These are phyloP conservation scores for Zosterops pallidus DNA, from an alignment of 2,113 vertebrate genomes.

Conservation along the genomic window DNA sequence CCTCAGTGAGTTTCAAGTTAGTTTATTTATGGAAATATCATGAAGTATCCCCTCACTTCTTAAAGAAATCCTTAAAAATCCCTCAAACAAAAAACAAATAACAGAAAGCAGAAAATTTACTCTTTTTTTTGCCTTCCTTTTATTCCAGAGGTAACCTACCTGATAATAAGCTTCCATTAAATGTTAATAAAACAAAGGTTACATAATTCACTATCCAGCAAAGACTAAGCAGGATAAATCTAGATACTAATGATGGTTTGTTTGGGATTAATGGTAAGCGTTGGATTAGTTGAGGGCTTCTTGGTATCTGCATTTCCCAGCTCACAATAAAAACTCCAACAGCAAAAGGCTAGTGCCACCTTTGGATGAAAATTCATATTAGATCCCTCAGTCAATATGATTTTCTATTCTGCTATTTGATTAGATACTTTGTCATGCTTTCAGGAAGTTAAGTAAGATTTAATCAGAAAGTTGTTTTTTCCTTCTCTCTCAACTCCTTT, in stretches of 20 bases:
- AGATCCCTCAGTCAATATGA: neutral
- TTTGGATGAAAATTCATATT: conserved; percentile 10
- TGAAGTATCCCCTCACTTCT: neutral
- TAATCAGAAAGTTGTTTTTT: neutral
- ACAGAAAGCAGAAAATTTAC: neutral
- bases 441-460: neutral
- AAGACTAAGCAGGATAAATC: conserved; percentile 69
- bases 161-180: conserved; percentile 40
- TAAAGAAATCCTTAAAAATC: neutral
- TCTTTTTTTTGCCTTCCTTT: neutral
- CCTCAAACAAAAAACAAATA: neutral
- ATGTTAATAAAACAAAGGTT: conserved; percentile 63
- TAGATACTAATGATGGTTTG: conserved; percentile 71
- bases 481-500: neutral
- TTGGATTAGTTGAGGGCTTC: conserved; percentile 65
- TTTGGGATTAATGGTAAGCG: conserved; percentile 69
- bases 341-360: conserved; percentile 56
- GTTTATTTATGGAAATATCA: neutral
- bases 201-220: conserved; percentile 53
- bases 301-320: conserved; percentile 20
- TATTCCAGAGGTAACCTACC: neutral
- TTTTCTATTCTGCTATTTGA: neutral
- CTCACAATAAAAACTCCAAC: neutral
- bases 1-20: neutral
- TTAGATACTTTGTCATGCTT: neutral